These are phyloP conservation scores for Ascaphus truei DNA, from an alignment of 2,113 vertebrate species.

Conservation along the genomic window DNA sequence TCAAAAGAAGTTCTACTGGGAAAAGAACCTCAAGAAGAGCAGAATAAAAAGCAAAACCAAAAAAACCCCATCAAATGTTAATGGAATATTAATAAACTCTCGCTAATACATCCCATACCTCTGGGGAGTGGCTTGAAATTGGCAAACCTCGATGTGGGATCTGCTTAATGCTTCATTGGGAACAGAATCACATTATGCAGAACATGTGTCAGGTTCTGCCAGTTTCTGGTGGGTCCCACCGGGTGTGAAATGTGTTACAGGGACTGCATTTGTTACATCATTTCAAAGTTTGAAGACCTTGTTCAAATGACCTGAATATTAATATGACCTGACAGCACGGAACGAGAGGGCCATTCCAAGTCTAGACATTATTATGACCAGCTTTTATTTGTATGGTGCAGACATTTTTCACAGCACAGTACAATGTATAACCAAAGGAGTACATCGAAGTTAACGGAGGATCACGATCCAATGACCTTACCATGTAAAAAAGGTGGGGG, in stretches of 20 bases:
- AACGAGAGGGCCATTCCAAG: too few species aligned
- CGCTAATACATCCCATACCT: slow-evolving; percentile 24
- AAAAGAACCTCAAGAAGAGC: not conserved
- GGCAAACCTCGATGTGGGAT: slow-evolving; percentile 14
- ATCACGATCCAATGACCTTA: too few species aligned
- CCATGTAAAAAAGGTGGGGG: too few species aligned
- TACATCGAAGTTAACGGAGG: too few species aligned
- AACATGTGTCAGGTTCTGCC: slow-evolving; percentile 30
- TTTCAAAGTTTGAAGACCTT: slow-evolving; percentile 23
- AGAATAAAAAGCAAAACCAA: not conserved
- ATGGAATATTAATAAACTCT: slow-evolving; percentile 36
- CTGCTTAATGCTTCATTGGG: slow-evolving; percentile 32
- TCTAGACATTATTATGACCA: too few species aligned
- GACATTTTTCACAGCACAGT: too few species aligned
- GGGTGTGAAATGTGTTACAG: slow-evolving; percentile 7
- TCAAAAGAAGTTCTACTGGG: not conserved
- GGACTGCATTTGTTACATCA: slow-evolving; percentile 4
- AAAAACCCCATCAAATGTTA: slow-evolving; percentile 15
- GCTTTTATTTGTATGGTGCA: too few species aligned
- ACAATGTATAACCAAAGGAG: too few species aligned
- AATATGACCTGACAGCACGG: not conserved
- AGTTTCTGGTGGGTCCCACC: slow-evolving; percentile 14
- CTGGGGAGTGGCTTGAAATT: slow-evolving; percentile 22
- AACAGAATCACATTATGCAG: slow-evolving; percentile 35
- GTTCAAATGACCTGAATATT: not conserved